Percentiles rank a stretch among this genome's conserved stretches.
These are phyloP conservation scores for Trissolcus basalis DNA, from an alignment of 1,140 invertebrate species.

Conservation along the genomic window DNA sequence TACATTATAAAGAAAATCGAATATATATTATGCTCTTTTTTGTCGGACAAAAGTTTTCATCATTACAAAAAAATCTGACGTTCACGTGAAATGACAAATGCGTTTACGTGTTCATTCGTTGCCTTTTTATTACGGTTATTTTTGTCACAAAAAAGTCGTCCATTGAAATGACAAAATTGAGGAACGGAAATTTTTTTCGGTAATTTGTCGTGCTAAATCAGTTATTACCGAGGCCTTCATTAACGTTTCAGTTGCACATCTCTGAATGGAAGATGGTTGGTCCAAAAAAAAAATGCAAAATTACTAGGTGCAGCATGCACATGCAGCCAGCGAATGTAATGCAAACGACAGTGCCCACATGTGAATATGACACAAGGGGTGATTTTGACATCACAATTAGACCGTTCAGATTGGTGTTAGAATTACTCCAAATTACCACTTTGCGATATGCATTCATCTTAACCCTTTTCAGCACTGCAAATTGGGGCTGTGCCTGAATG, in stretches of 20 bases:
- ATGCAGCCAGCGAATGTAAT: constrained; percentile 25
- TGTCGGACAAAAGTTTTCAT: background rate
- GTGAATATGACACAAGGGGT: constrained; percentile 31
- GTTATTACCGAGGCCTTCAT: constrained; percentile 12
- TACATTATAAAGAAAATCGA: constrained; percentile 36
- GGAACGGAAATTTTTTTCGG: background rate
- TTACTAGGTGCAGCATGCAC: background rate
- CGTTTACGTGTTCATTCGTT: too few species aligned
- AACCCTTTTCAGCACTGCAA: too few species aligned
- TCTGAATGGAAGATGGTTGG: background rate
- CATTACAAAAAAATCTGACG: too few species aligned
- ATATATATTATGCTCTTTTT: constrained; percentile 14
- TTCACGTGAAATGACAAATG: too few species aligned
- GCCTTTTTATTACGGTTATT: too few species aligned
- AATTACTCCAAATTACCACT: too few species aligned
- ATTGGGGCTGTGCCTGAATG: too few species aligned
- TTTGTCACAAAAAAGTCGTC: too few species aligned
- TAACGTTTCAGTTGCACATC: constrained; percentile 19
- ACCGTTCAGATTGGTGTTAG: too few species aligned
- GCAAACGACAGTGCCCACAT: constrained; percentile 32
- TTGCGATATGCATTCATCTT: too few species aligned
- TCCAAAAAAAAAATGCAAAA: constrained; percentile 13
- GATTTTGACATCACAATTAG: constrained; percentile 27
- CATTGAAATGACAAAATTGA: background rate
- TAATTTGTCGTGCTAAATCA: background rate